These are phyloP conservation scores for Trogon melanurus DNA, from an alignment of 2,113 vertebrate genomes.

Conservation along the genomic window DNA sequence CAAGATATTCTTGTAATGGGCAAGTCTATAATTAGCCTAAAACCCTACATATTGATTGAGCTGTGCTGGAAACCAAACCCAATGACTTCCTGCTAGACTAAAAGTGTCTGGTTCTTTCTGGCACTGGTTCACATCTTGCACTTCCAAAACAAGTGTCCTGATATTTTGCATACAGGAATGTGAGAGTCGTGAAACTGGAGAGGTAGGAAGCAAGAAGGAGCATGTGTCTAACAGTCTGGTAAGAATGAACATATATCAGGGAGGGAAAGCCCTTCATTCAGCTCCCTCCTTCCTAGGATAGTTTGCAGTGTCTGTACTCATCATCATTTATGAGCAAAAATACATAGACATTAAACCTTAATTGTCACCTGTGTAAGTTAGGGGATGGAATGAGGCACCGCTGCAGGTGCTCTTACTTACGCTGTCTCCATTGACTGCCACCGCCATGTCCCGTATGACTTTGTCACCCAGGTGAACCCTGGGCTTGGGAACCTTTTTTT, in stretches of 20 bases:
- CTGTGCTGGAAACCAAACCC: not conserved
- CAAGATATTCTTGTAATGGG: not conserved
- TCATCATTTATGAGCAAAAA: not conserved
- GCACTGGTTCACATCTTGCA: not conserved
- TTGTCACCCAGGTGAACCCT: not conserved
- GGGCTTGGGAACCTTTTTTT: not conserved
- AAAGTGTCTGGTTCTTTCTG: slow-evolving; percentile 15
- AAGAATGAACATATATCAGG: not conserved
- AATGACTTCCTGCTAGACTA: not conserved
- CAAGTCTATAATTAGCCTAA: not conserved
- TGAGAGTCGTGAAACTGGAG: not conserved
- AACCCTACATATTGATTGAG: not conserved
- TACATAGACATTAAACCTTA: not conserved
- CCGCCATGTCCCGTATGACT: fast-evolving
- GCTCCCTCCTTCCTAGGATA: not conserved
- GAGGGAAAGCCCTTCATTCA: not conserved
- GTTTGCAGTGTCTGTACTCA: not conserved
- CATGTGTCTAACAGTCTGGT: not conserved
- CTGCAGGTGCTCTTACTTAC: fast-evolving
- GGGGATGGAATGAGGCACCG: not conserved
- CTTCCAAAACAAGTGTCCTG: slow-evolving; percentile 11
- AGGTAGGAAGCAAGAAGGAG: not conserved
- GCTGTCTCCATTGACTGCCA: not conserved
- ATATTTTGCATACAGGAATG: not conserved
- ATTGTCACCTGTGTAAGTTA: not conserved